Evolutionary conservation across 2,797 vertebrate species (phyloP), one percentile per base, ranked within the genome.

Genomic region (Phalloptychus januarius): DNA sequence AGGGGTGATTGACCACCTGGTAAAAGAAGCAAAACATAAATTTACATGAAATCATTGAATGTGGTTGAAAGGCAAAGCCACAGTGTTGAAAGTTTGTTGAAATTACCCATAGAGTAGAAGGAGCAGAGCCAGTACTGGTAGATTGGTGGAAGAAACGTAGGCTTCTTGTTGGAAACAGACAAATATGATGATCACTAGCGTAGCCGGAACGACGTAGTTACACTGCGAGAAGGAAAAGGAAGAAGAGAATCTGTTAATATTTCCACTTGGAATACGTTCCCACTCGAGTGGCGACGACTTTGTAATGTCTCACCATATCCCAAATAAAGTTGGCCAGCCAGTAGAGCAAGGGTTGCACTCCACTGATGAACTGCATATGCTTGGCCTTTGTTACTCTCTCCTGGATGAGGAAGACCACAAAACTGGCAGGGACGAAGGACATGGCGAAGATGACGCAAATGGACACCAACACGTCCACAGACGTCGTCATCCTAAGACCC

Each of bases 161-260:
- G 98, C 97, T 72, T 99, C 97, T 96, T 99, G 98, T 93, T 99
- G 98, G 95, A 99, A 99, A 93, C 98, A 99, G 86, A 99, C 85
- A 85, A 99, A 99, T 93, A 99, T 99, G 76, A 99, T 96, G 91
- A 99, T 96, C 76, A 99, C 98, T 78, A 99, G 86, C 0, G 97
- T 98, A 33, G 98, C 98, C 0, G 98, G 98, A 79, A 99, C 97
- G 20, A 99, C 94, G 82, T 99, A 99, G 94, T 99, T 99, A 92
- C 98, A 99, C 98, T 99, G 82, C 6, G 95, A 93, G 72, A 72
- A 74, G 88, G 84, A 86, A 90, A 89, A 85, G 85, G 25, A 46
- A 75, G n/a, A 7, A 16, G 25, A 40, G 50, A 15, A 11, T 31
- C 7, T 58, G 44, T 38, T 33, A 25, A 12, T 15, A 33, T 56